Evolutionary conservation across 2,113 vertebrate genomes (phyloP), one percentile per base, ranked within the genome.

Genomic region (Lates calcarifer): DNA sequence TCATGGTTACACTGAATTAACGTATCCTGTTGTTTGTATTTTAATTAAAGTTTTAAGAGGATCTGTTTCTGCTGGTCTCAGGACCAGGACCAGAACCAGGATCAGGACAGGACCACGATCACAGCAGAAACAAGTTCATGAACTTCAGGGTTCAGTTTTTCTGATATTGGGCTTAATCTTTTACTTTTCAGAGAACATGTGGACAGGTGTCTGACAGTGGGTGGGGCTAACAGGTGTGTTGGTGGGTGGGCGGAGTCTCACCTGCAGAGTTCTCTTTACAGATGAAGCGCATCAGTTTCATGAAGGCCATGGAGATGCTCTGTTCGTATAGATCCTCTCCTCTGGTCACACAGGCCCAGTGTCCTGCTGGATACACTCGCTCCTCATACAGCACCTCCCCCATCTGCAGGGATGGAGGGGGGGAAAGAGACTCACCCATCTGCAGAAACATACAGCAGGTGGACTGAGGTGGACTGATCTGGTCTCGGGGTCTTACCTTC

Each of bases 211-310:
- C n/a, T n/a, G 3, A 24, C 9, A 17, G 62, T 43, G 24, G 37
- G 61, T 17, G n/a, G n/a, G 61, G n/a, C 6, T 64, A 26, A 8
- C n/a, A 17, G 14, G 53, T 26, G 26, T 31, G 31, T 2, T 26
- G 12, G 68, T 6, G 61, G 12, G 68, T 6, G 61, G 65, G 77
- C 1, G 63, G 57, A 14, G 74, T 14, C 76, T 76, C 2, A 97
- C 96, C 96, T 91, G 92, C 69, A 37, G 96, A 97, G 91, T 97
- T 97, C 65, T 97, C 96, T 75, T 96, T 95, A 85, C 96, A 97
- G 94, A 97, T 97, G 93, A 96, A 97, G 63, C 95, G 93, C 96
- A 97, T 97, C 74, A 97, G 90, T 80, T 97, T 97, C 97, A 97
- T 97, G 92, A 97, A 97, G 86, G 82, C 95, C 82, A 91, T 71